phyloP scores from a whole-genome alignment of 64 coral and sea anemone genomes.

The Stichodactyla helianthus region DNA sequence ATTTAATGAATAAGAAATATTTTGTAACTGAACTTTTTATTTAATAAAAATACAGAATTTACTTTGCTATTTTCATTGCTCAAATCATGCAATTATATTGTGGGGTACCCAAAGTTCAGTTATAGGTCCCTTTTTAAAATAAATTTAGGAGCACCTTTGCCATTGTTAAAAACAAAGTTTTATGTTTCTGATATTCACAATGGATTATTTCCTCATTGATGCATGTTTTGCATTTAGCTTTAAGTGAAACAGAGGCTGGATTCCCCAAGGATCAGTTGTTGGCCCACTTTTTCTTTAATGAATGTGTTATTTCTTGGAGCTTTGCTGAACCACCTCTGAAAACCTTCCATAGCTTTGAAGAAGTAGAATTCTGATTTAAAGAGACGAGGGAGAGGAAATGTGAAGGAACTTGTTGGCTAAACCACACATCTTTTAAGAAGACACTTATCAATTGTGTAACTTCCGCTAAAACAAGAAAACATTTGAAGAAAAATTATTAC shows the following conservation, averaged over 20 bases:
- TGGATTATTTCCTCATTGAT: too few relatives aligned
- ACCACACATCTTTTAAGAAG: neutral
- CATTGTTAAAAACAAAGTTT: neutral
- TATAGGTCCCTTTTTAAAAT: neutral
- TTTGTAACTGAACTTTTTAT: neutral
- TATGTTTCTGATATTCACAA: too few relatives aligned
- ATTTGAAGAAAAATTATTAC: too few relatives aligned
- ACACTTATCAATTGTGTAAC: neutral
- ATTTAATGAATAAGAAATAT: neutral
- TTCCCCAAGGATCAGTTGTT: neutral
- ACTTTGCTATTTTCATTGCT: neutral
- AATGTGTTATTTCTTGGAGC: neutral
- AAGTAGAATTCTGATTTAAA: neutral
- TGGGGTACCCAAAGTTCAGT: neutral
- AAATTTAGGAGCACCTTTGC: too few relatives aligned
- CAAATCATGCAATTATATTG: neutral
- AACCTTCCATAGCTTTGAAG: neutral
- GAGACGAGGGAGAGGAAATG: slow-evolving; percentile 15
- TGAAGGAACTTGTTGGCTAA: neutral
- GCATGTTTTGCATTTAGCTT: too few relatives aligned
- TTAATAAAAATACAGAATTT: neutral
- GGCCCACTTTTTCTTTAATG: neutral
- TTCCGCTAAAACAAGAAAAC: too few relatives aligned
- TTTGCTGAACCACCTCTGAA: neutral
- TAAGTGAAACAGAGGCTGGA: neutral